Conservation (phyloP, 2,797 vertebrate genomes). For the Molossus molossus region DNA sequence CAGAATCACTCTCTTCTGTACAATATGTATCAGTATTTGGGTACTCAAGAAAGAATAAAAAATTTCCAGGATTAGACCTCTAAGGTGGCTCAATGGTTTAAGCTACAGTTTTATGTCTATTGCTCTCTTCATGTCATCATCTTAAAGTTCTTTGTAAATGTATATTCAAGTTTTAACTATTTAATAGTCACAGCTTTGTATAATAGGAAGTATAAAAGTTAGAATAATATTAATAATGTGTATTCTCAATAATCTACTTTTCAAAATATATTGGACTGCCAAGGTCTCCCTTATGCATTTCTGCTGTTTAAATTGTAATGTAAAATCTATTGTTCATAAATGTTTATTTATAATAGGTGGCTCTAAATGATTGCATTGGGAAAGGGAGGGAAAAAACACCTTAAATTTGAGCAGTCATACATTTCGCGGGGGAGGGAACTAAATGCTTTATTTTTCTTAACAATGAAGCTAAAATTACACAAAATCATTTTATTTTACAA, state of each 20-base stretch:
- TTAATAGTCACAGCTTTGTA: slow-evolving; percentile 50
- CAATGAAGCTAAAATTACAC: slow-evolving; percentile 91
- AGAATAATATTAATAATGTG: slow-evolving; percentile 40
- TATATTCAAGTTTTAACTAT: slow-evolving; percentile 48
- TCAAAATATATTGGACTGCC: slow-evolving; percentile 36
- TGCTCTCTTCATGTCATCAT: slow-evolving; percentile 28
- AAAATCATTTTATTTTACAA: slow-evolving; percentile 90
- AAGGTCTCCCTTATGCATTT: neutral
- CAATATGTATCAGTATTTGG: neutral
- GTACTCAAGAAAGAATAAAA: slow-evolving; percentile 16
- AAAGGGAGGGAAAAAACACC: slow-evolving; percentile 90
- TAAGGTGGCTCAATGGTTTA: neutral
- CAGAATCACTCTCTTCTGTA: slow-evolving; percentile 35
- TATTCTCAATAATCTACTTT: slow-evolving; percentile 55
- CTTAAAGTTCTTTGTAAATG: slow-evolving; percentile 53
- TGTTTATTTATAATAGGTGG: slow-evolving; percentile 90
- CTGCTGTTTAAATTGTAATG: slow-evolving; percentile 68
- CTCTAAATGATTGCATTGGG: slow-evolving; percentile 89
- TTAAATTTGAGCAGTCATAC: slow-evolving; percentile 88
- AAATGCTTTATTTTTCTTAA: slow-evolving; percentile 89
- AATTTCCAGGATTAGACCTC: neutral
- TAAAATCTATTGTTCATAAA: slow-evolving; percentile 83
- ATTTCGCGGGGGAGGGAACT: slow-evolving; percentile 81
- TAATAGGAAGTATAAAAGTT: slow-evolving; percentile 65
- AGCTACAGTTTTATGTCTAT: slow-evolving; percentile 34